Base-by-base conservation (phyloP, 2,888 invertebrate species). In the Melanargia galathea region DNA sequence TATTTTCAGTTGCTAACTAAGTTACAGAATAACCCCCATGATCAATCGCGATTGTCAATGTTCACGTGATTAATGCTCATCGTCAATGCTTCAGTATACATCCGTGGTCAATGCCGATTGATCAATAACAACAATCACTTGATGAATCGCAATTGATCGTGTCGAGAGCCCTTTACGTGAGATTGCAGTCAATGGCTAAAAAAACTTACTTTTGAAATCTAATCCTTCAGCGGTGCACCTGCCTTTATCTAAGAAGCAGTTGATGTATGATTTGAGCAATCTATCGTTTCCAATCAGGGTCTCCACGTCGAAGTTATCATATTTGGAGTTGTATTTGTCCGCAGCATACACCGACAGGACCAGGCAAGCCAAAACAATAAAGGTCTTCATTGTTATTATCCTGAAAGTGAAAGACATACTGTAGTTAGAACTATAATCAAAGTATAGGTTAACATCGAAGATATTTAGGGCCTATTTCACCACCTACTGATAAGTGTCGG, bases 251-350 rank as follows among this genome's bases (percentile, higher is more conserved):
- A 95, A 84, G 77, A 96, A 89, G 75, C 96, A 96, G 72, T 94
- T 94, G 68, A 95, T 87, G 75, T 96, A 96, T 60, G 94, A 94
- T 70, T 93, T 94, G 7, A 96, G 87, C 33, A 96, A 86, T 68
- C 95, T 92, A 55, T 95, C 94, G 78, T 94, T 96, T 16, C 79
- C 75, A 55, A 96, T 87, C 73, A 96, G 92, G 62, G 93, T 93
- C 49, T 96, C 95, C 64, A 96, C 84, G 75, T 96, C 94, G 66
- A 96, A 92, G 80, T 94, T 94, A 78, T 95, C 95, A 75, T 94
- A 96, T 79, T 94, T 95, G 13, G 93, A 87, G 65, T 93, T 94
- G 79, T 95, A 95, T 58, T 92, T 92, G 2, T 90, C 89, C 13
- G 86, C 90, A 13, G 85, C 87, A 51, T 78, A 80, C 45, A 76